Base-by-base conservation (phyloP, 2,797 vertebrate genomes). In the Parambassis ranga region DNA sequence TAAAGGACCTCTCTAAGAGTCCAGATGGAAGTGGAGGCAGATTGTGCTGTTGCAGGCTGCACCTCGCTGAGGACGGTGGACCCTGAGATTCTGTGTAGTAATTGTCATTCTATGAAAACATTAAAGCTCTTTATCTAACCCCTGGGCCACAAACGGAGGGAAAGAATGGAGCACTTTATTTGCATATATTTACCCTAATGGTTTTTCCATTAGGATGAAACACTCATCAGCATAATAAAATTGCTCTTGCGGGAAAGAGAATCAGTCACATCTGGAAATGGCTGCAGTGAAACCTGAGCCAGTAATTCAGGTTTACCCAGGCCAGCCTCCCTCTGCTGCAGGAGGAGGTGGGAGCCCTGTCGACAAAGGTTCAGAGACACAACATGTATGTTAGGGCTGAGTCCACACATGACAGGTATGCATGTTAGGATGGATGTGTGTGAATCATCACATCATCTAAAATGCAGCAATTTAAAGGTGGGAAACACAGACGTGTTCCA, bases 131-230 rank as follows among this genome's bases (percentile, higher is more conserved):
- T 90, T 82, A 85, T 90, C 81, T 71, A 83, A 87, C 80, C 88
- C 86, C 71, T 73, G 72, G 84, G 89, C 89, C 65, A 79, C 73
- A 86, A 84, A 84, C 85, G 73, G 71, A 80, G 82, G 68, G 79
- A 84, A 82, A 88, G 78, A 86, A 88, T 84, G 62, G 65, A 79
- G 75, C 71, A 78, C 65, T 83, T 81, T 71, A 89, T 92, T 89
- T 92, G 88, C 90, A 92, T 92, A 90, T 85, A 90, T 90, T 90
- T 90, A 87, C 82, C 62, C 88, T 90, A 90, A 91, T 92, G 88
- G 79, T 87, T 91, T 90, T 92, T 90, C 87, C 89, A 91, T 93
- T 90, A 91, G 80, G 75, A 84, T 76, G 81, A 84, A 85, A 84
- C 60, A 62, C 86, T 90, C 81, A 88, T 85, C 84, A 87, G 88